phyloP scores from a whole-genome alignment of 2,888 invertebrate species.

The Caenorhabditis sp. region DNA sequence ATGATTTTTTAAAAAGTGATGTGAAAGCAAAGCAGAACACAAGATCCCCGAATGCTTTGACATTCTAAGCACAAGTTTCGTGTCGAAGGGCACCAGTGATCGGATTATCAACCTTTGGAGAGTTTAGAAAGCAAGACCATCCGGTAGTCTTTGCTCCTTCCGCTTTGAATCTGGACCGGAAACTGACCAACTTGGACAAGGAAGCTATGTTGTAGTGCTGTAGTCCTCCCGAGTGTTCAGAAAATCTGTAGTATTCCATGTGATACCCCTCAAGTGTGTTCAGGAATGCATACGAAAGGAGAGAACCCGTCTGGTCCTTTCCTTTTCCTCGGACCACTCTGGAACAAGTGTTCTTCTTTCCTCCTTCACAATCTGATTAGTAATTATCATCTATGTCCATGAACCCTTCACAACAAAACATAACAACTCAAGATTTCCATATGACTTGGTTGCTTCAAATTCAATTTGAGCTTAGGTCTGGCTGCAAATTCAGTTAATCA shows the following conservation, averaged over 20 bases:
- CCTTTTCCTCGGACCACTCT: background rate
- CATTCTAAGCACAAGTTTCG: slow-evolving; percentile 9
- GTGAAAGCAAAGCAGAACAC: slow-evolving; percentile 4
- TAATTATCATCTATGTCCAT: background rate
- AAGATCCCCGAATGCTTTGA: background rate
- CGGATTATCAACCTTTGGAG: slow-evolving; percentile 20
- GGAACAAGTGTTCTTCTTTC: slow-evolving; percentile 2
- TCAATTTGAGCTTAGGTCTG: background rate
- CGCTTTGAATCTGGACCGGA: background rate
- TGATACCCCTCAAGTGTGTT: too few species aligned
- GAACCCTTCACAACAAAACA: background rate
- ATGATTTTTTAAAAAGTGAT: background rate
- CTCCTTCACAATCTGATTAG: background rate
- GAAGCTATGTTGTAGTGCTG: too few species aligned
- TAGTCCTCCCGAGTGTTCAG: background rate
- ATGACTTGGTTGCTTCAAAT: background rate
- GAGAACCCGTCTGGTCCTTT: background rate
- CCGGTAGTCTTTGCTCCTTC: background rate
- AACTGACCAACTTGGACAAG: background rate
- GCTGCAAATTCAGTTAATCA: background rate
- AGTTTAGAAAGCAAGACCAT: background rate
- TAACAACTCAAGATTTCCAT: background rate
- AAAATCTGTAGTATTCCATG: too few species aligned
- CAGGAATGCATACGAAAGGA: background rate
- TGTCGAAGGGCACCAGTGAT: slow-evolving; percentile 10